A percentile compares a stretch with the other conserved stretches of the same genome.
These are phyloP conservation scores for Pseudococcus longispinus DNA, from an alignment of 2,888 invertebrate genomes.

Conservation along the genomic window DNA sequence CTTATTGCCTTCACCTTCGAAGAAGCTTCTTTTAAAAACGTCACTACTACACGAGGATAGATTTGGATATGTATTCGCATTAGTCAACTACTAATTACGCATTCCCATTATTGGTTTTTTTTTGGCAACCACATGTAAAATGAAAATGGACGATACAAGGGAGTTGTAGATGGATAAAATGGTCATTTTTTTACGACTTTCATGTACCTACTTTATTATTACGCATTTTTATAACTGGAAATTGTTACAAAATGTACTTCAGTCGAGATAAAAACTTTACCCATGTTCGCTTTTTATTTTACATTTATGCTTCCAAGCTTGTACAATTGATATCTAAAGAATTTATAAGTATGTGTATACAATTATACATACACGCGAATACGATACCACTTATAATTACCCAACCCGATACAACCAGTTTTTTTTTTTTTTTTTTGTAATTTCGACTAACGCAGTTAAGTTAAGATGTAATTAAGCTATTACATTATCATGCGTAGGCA, in stretches of 20 bases:
- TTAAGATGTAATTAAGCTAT: neutral
- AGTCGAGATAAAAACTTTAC: neutral
- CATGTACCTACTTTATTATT: neutral
- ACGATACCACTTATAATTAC: neutral
- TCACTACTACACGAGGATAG: neutral
- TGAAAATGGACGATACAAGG: neutral
- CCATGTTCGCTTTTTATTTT: too few species aligned
- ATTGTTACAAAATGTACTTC: neutral
- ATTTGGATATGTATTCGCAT: neutral
- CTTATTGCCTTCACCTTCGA: slow-evolving; percentile 4
- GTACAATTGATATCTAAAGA: neutral
- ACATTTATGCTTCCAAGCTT: neutral
- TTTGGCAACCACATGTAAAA: neutral
- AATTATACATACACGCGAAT: neutral
- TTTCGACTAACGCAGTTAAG: neutral
- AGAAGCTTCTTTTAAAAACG: neutral
- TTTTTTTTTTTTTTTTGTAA: neutral
- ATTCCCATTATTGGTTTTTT: neutral
- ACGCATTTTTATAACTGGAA: neutral
- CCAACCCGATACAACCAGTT: neutral
- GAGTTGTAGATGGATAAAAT: neutral
- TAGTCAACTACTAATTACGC: neutral
- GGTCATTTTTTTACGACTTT: neutral
- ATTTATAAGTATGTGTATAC: too few species aligned
- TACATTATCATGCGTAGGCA: neutral